Base-by-base conservation (phyloP, 1,140 invertebrate species). In the Drosophila aff. region DNA sequence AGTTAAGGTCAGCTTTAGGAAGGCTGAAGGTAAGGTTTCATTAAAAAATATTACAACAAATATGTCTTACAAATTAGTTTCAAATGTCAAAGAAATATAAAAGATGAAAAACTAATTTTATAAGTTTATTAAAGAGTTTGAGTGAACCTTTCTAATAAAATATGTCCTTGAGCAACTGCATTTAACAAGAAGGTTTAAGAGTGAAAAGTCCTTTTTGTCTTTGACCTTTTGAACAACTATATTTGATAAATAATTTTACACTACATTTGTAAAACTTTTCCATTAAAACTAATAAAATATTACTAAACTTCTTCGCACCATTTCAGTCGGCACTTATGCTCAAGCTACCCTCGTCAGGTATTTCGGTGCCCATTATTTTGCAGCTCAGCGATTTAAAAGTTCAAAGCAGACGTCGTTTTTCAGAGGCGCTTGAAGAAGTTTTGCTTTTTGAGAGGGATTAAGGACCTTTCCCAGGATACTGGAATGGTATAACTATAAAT, bases 321-420 rank as follows among this genome's bases (percentile, higher is more conserved):
- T 46, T 23, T 11, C 0, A 21, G 15, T 11, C 18, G 0, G 11
- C 10, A 31, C 31, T 33, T 63, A 50, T 4, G 28, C 15, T 71
- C 16, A 28, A 43, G 10, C 69, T 62, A 52, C 82, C 82, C 79
- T 86, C 82, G 82, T 28, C 53, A 84, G 78, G 67, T 81, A 81
- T 68, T 58, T 58, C n/a, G 60, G 21, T 18, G 33, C 47, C 49
- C 82, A 85, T 86, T 86, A 82, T 76, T 76, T 82, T 76, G 61
- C 76, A 81, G 49, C 47, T 64, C 83, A 87, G 55, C 67, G 76
- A 76, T 63, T 83, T 75, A 69, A 81, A 77, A 84, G 71, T 68
- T 68, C 40, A 84, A 65, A 36, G 76, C 55, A 66, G 62, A 66
- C 58, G 10, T 21, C 65, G 18, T 16, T 23, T 21, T 52, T 23